Evolutionary conservation across 2,888 invertebrate species (phyloP).

Genomic region (Tetragonula carbonaria): DNA sequence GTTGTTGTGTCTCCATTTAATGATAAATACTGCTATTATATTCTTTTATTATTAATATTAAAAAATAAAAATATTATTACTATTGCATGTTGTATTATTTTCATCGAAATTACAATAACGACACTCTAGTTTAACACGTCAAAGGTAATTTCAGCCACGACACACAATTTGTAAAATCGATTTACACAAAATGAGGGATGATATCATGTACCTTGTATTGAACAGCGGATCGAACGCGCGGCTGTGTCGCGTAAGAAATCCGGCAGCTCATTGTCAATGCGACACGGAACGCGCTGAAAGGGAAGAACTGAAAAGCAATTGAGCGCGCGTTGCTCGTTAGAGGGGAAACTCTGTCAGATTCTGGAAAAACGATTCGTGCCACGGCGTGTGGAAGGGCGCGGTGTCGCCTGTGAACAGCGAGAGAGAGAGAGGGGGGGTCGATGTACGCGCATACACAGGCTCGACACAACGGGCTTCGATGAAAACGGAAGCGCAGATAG

Average conservation of each 20-base stretch:
- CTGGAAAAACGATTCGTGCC: constrained; percentile 51
- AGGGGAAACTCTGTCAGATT: constrained; percentile 3
- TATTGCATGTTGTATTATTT: too few species aligned
- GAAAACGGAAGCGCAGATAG: constrained; percentile 66
- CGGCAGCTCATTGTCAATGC: not conserved
- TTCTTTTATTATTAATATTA: too few species aligned
- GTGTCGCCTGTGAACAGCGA: not conserved
- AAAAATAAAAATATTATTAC: too few species aligned
- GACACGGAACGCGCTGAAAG: not conserved
- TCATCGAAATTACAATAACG: too few species aligned
- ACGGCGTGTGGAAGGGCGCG: constrained; percentile 3
- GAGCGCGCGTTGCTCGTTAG: not conserved
- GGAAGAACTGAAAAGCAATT: not conserved
- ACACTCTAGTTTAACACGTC: too few species aligned
- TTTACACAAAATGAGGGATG: not conserved
- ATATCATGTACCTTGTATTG: not conserved
- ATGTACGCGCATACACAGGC: constrained; percentile 32
- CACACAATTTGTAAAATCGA: too few species aligned
- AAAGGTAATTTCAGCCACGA: too few species aligned
- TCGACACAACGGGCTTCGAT: constrained; percentile 52
- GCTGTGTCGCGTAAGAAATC: not conserved
- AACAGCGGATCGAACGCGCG: not conserved
- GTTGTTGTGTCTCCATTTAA: too few species aligned
- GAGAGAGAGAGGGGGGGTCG: constrained; percentile 17
- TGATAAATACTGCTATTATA: too few species aligned